Evolutionary conservation across 1,140 invertebrate genomes (phyloP), one percentile per base, ranked within the genome.

Genomic region (Bursaphelenchus mucronatus): DNA sequence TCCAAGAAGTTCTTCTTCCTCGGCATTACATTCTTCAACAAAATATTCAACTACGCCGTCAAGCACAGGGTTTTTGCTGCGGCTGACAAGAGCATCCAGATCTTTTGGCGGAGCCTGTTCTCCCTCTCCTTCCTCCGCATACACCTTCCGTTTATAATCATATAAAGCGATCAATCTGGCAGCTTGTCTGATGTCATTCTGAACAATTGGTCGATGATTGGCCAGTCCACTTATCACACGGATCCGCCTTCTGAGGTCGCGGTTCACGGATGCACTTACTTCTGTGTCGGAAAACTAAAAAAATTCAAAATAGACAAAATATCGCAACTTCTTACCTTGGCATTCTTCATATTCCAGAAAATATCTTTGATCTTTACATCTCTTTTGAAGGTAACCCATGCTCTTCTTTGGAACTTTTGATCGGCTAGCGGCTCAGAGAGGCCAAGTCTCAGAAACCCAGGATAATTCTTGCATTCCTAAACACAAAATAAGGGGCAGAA

Each of bases 291-390:
- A 85, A 30, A 96, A 81, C 88, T 92, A 74, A 21, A 83, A 76
- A 44, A 43, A 43, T 15, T 45, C 19, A 11, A 39, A 49, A 5
- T 46, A 43, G 8, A 41, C 15, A 39, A n/a, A 13, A 44, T 41
- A 49, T 13, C 17, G 13, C 19, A 53, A 81, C 82, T 83, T n/a
- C n/a, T n/a, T 83, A 92, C 89, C 73, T 91, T 84, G 66, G 95
- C 92, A 75, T 94, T 96, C 79, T 97, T 97, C 9, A 98, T 86
- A 82, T 91, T 94, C 94, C 94, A 99, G 82, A 95, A 99, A 64
- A 98, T 97, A 82, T 98, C 94, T 82, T 97, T 97, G 66, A 99
- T 97, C 81, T 97, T 97, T 8, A 97, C 94, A 79, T 93, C 89
- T 46, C 92, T 85, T 73, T 92, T 89, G 83, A 97, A 99, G 0